phyloP scores from a whole-genome alignment of 2,888 invertebrate species.

The Frankliniella fusca region DNA sequence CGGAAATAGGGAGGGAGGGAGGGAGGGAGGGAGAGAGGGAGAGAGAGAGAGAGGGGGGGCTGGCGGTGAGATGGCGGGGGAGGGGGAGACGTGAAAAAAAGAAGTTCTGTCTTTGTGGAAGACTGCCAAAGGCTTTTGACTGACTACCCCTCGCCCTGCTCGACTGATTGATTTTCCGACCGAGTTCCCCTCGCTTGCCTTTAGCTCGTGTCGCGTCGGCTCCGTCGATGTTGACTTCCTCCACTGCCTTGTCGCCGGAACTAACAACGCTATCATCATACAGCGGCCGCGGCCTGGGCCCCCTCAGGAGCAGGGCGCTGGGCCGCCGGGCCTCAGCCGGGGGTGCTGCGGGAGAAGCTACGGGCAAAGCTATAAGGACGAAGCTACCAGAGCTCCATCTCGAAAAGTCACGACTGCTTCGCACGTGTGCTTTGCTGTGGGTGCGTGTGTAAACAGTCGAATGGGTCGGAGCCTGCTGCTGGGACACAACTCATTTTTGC shows the following conservation, averaged over 20 bases:
- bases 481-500: too few relatives aligned
- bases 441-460: too few relatives aligned
- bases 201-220: neutral
- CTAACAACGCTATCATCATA: neutral
- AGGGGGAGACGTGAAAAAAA: neutral
- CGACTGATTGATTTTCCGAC: slow-evolving; percentile 18
- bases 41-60: neutral
- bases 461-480: too few relatives aligned
- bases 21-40: neutral
- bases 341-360: too few relatives aligned
- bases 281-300: neutral
- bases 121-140: neutral
- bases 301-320: too few relatives aligned
- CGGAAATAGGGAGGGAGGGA: too few relatives aligned
- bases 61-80: too few relatives aligned
- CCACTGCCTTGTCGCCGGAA: neutral
- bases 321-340: too few relatives aligned
- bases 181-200: neutral
- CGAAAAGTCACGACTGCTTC: too few relatives aligned
- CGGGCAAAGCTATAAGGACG: too few relatives aligned
- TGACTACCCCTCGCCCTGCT: neutral
- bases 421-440: too few relatives aligned
- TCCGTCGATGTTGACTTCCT: slow-evolving; percentile 2
- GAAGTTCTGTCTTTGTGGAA: neutral
- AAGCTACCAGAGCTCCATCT: too few relatives aligned